A percentile compares a stretch with the other conserved stretches of the same genome.
phyloP scores from a whole-genome alignment of 2,888 invertebrate genomes.

The Tiliacea aurago region DNA sequence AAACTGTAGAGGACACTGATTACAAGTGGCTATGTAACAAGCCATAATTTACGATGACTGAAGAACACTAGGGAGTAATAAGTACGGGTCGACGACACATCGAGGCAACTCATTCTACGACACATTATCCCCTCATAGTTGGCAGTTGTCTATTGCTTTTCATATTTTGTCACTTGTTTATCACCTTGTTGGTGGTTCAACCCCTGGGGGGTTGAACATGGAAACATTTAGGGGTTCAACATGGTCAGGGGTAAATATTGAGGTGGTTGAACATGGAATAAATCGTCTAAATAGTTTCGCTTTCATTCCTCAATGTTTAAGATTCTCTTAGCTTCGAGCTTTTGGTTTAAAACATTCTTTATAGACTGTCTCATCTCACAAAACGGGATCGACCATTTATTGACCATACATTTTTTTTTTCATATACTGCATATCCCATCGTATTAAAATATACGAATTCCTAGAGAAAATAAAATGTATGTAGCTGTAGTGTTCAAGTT shows the following conservation, averaged over 20 bases:
- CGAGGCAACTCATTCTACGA: constrained; percentile 14
- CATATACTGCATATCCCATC: not conserved
- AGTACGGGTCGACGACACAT: constrained; percentile 30
- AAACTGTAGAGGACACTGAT: constrained; percentile 32
- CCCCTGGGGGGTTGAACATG: no score
- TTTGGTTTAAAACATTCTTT: not conserved
- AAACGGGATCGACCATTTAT: not conserved
- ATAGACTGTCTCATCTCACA: not conserved
- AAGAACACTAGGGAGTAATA: constrained; percentile 37
- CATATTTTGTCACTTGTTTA: constrained; percentile 27
- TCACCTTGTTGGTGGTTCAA: constrained; percentile 19
- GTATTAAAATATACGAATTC: not conserved
- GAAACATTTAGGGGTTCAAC: no score
- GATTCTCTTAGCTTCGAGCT: not conserved
- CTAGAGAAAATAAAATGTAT: not conserved
- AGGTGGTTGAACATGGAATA: no score
- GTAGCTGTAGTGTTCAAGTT: constrained; percentile 8
- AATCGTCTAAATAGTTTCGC: not conserved
- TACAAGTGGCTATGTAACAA: constrained; percentile 24
- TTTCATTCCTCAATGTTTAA: not conserved
- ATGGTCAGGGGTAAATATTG: no score
- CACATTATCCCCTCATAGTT: constrained; percentile 43
- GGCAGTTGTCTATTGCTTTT: constrained; percentile 32
- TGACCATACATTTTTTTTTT: not conserved
- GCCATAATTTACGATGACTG: constrained; percentile 35